Percentiles rank a stretch among this genome's conserved stretches.
Conservation (phyloP, 2,797 vertebrate species). For the Sitta carolinensis region DNA sequence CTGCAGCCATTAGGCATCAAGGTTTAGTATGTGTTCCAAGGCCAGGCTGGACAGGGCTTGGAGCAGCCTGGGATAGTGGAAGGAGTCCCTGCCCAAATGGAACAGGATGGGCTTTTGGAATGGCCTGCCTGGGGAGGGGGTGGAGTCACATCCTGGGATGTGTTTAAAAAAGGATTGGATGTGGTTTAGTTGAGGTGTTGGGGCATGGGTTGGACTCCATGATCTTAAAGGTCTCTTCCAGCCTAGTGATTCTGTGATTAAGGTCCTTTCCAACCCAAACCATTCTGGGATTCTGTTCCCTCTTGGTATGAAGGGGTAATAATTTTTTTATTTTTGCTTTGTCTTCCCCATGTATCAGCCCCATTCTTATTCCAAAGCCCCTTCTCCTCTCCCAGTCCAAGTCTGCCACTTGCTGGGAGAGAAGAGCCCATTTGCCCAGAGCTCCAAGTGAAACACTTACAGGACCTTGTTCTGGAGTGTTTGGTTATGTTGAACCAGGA, state of each 20-base stretch:
- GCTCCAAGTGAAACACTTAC: not conserved
- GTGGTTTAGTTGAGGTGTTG: not conserved
- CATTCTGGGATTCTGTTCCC: not conserved
- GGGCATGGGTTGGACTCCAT: not conserved
- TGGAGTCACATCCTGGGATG: not conserved
- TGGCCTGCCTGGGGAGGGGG: too few species aligned
- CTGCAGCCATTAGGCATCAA: fast-evolving
- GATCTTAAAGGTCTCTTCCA: not conserved
- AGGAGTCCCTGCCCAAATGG: not conserved
- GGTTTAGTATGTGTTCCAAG: not conserved
- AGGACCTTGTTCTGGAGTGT: not conserved
- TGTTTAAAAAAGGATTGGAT: not conserved
- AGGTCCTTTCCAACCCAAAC: not conserved
- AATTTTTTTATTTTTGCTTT: not conserved
- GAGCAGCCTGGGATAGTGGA: not conserved
- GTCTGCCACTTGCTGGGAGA: not conserved
- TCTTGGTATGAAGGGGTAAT: not conserved
- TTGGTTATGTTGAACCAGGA: fast-evolving
- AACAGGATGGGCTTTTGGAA: not conserved
- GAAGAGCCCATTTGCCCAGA: not conserved
- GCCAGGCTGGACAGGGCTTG: not conserved
- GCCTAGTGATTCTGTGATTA: not conserved
- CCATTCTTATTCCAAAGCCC: not conserved
- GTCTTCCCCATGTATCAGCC: fast-evolving
- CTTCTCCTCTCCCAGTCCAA: not conserved